phyloP scores from a whole-genome alignment of 37 sponge, comb jelly and placozoan genomes.

The Haliclona indistincta region DNA sequence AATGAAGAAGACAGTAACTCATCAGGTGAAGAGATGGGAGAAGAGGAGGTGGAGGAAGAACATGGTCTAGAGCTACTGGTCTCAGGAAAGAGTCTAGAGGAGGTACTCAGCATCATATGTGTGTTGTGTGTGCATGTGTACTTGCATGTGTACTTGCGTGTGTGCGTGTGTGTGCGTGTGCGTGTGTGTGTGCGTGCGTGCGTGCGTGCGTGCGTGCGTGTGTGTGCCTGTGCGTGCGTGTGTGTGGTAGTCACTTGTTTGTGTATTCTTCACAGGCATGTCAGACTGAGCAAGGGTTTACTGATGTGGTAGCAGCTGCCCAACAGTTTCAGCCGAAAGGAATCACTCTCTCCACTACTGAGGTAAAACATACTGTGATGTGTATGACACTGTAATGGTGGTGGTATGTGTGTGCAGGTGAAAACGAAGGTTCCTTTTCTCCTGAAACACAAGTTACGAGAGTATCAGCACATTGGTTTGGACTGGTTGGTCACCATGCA shows the following conservation, averaged over 20 bases:
- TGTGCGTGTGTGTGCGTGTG: constrained; percentile 18
- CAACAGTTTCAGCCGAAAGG: constrained; percentile 91
- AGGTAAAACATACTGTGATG: too few species aligned
- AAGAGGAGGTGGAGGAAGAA: constrained; percentile 38
- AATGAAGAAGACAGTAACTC: constrained; percentile 33
- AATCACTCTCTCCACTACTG: constrained; percentile 83
- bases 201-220: constrained; percentile 5
- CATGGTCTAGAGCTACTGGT: constrained; percentile 48
- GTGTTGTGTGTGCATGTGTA: constrained; percentile 25
- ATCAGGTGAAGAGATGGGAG: constrained; percentile 41
- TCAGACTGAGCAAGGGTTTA: constrained; percentile 78
- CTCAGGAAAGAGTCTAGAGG: constrained; percentile 59
- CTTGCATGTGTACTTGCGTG: constrained; percentile 25
- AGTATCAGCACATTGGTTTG: constrained; percentile 99
- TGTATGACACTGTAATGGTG: not conserved
- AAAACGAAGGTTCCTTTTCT: constrained; percentile 95
- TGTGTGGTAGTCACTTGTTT: not conserved
- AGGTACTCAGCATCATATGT: constrained; percentile 24
- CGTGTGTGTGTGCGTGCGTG: constrained; percentile 44
- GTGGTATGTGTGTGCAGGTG: constrained; percentile 39
- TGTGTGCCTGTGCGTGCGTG: constrained; percentile 4
- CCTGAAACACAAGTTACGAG: constrained; percentile 84
- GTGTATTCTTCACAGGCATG: constrained; percentile 30
- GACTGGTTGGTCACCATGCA: constrained; percentile 99
- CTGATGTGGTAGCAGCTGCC: constrained; percentile 81